Evolutionary conservation across 2,797 vertebrate genomes (phyloP), one percentile per base, ranked within the genome.

Genomic region (Florisuga fusca): DNA sequence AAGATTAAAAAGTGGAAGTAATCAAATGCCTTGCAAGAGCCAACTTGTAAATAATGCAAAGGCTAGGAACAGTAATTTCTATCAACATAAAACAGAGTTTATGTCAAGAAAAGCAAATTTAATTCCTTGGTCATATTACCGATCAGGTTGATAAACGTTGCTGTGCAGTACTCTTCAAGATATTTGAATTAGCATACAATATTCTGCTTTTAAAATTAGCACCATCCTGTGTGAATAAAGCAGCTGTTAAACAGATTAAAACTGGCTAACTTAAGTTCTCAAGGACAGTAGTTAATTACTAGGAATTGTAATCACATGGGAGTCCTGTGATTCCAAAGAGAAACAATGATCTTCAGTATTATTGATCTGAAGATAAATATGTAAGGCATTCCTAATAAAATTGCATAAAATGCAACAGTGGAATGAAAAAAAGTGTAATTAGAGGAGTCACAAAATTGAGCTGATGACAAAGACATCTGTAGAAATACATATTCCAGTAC

Each of bases 1-100:
- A 96, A 88, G 91, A 90, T 81, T 78, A 84, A 73, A 89, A 82
- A 63, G 85, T 4, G 1, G 85, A 94, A 92, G 55, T 90, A 96
- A 95, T 81, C 43, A 77, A 85, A 82, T 3, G 5, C 21, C 78
- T 90, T 84, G 77, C 46, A 66, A 71, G 59, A 94, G 69, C 68
- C 85, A 78, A 36, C 50, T 82, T 9, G 4, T 84, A 91, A 88
- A 95, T 94, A 91, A 88, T 79, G 62, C 61, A 93, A 93, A 78
- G 76, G 12, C 66, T 69, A 50, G 90, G 73, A 85, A 79, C 55
- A 67, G 91, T 94, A 93, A 55, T 73, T 80, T 48, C 91, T 94
- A 78, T 81, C 90, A 90, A 75, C 38, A 41, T 41, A 41, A 41
- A 41, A 41, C 41, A 73, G 66, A 86, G 55, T 53, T 62, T 78